Evolutionary conservation across 2,797 vertebrate genomes (phyloP).

Genomic region (Enteromius viviparus): DNA sequence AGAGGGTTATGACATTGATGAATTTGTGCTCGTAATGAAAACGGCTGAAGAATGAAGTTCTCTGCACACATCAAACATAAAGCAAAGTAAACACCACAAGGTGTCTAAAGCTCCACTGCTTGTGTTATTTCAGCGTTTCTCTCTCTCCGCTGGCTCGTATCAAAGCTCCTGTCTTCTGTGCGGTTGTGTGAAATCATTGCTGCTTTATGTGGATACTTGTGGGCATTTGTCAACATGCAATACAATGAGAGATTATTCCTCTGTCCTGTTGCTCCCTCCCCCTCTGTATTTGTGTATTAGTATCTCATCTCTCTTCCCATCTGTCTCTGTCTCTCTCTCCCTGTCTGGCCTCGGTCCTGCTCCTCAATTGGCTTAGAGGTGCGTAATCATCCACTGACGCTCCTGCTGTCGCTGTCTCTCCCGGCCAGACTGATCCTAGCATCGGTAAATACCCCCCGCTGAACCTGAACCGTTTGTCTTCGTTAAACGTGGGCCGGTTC

Average conservation of each 20-base stretch:
- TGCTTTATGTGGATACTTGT: conserved; percentile 32
- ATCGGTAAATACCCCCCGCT: conserved; percentile 74
- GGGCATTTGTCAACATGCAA: conserved; percentile 43
- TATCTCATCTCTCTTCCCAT: conserved; percentile 45
- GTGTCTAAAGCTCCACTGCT: background rate
- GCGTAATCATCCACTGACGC: conserved; percentile 75
- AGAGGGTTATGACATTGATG: conserved; percentile 15
- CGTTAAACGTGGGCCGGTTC: background rate
- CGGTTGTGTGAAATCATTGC: background rate
- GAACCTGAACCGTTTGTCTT: conserved; percentile 52
- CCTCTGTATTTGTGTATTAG: conserved; percentile 40
- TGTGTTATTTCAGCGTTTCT: background rate
- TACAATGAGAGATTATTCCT: conserved; percentile 43
- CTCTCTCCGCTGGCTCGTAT: conserved; percentile 2
- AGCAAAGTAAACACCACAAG: background rate
- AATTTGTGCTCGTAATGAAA: background rate
- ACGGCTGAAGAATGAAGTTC: background rate
- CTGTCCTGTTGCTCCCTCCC: conserved; percentile 25
- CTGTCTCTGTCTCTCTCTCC: conserved; percentile 53
- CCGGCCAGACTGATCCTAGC: conserved; percentile 72
- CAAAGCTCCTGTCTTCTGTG: background rate
- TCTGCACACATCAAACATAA: background rate
- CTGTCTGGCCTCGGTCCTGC: conserved; percentile 68
- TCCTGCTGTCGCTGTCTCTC: conserved; percentile 73
- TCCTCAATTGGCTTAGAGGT: conserved; percentile 76